Evolutionary conservation across 1,140 invertebrate species (phyloP).

Genomic region (Centruroides sculpturatus): DNA sequence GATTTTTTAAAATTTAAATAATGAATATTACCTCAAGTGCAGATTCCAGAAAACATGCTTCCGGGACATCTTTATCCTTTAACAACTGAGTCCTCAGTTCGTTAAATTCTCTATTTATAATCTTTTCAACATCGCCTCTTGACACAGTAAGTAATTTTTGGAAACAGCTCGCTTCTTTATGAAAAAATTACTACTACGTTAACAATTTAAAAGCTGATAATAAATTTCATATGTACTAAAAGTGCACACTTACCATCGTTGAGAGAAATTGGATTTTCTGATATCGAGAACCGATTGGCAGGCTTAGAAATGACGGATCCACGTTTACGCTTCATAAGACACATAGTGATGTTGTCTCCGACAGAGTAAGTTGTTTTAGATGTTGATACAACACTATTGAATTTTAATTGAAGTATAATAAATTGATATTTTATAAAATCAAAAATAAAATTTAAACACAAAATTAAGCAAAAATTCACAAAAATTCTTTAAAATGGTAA

Average conservation of each 20-base stretch:
- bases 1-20: too few relatives aligned
- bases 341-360: conserved; percentile 58
- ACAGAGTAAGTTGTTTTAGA: conserved; percentile 34
- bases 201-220: too few relatives aligned
- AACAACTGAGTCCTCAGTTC: conserved; percentile 46
- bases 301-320: conserved; percentile 59
- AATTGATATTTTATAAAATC: too few relatives aligned
- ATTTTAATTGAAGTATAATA: background rate
- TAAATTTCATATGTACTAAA: background rate
- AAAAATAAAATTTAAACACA: too few relatives aligned
- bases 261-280: background rate
- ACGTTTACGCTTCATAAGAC: conserved; percentile 69
- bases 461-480: too few relatives aligned
- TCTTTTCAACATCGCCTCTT: conserved; percentile 41
- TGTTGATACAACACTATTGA: background rate
- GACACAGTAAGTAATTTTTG: conserved; percentile 59
- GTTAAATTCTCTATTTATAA: conserved; percentile 53
- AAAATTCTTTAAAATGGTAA: too few relatives aligned
- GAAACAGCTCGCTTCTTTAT: conserved; percentile 41
- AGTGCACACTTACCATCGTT: conserved; percentile 10
- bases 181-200: conserved; percentile 20
- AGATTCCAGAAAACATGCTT: conserved; percentile 69
- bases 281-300: conserved; percentile 26
- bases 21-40: conserved; percentile 40
- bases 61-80: conserved; percentile 52